These are phyloP conservation scores for Eulemur macaco DNA, from an alignment of 2,113 vertebrate genomes.

Conservation along the genomic window DNA sequence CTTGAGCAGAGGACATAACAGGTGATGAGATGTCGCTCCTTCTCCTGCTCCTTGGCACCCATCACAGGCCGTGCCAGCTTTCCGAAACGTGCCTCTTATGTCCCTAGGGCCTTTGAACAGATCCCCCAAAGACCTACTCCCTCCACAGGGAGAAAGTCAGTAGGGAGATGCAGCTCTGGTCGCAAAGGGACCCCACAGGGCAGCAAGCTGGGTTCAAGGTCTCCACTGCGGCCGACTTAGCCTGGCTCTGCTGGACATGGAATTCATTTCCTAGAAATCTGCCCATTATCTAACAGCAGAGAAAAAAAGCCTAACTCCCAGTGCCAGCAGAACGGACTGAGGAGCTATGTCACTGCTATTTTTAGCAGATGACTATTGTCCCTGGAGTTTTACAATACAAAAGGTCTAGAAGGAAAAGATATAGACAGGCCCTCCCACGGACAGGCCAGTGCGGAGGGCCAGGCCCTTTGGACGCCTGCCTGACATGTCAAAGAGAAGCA, in stretches of 20 bases:
- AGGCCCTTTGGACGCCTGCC: background rate
- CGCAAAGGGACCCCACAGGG: rapidly evolving
- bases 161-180: rapidly evolving
- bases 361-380: background rate
- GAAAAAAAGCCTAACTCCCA: background rate
- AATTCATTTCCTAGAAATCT: background rate
- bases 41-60: background rate
- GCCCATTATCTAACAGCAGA: background rate
- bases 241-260: background rate
- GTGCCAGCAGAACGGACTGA: background rate
- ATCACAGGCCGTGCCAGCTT: background rate
- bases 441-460: rapidly evolving
- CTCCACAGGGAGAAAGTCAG: rapidly evolving
- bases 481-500: background rate
- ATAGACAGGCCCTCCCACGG: background rate
- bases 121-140: too few species aligned
- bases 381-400: background rate
- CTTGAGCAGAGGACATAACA: background rate
- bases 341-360: background rate
- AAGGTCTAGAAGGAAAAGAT: background rate
- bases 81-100: background rate
- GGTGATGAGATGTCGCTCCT: background rate
- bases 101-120: background rate
- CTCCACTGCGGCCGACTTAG: background rate
- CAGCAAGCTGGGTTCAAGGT: background rate